Evolutionary conservation across 2,888 invertebrate species (phyloP).

Genomic region (Callinectes sapidus): DNA sequence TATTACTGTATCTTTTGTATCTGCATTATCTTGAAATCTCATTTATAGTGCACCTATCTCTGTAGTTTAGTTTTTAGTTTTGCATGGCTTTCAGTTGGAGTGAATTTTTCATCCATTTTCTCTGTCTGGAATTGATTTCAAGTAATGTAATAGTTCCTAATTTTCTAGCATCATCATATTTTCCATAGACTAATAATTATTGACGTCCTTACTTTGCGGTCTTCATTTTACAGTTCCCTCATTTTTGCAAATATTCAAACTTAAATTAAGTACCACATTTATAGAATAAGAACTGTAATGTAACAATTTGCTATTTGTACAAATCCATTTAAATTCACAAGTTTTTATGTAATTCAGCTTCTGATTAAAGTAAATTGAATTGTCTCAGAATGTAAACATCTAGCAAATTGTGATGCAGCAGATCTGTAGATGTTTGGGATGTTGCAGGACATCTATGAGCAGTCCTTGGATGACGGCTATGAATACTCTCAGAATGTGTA

Average conservation of each 20-base stretch:
- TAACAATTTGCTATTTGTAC: not conserved
- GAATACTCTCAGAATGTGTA: constrained; percentile 59
- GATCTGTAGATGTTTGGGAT: constrained; percentile 45
- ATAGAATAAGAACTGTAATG: not conserved
- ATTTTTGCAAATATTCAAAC: not conserved
- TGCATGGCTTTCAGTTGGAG: not conserved
- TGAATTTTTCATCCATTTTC: not conserved
- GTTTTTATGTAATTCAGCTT: not conserved
- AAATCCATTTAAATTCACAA: not conserved
- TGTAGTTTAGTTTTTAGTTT: constrained; percentile 12
- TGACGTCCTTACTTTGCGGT: not conserved
- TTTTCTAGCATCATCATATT: not conserved
- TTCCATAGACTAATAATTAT: not conserved
- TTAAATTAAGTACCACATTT: not conserved
- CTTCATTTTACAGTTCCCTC: not conserved
- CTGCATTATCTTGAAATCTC: constrained; percentile 17
- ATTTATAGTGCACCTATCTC: not conserved
- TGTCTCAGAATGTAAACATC: constrained; percentile 3
- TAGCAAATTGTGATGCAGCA: not conserved
- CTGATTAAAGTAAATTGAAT: not conserved
- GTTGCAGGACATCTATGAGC: constrained; percentile 60
- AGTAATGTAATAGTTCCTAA: not conserved
- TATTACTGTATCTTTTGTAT: not conserved
- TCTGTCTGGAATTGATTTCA: not conserved
- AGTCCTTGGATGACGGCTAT: constrained; percentile 64